Percentiles rank a stretch among this genome's conserved stretches.
Evolutionary conservation across 1,140 invertebrate genomes (phyloP).

Genomic region (Drosophila athabasca): DNA sequence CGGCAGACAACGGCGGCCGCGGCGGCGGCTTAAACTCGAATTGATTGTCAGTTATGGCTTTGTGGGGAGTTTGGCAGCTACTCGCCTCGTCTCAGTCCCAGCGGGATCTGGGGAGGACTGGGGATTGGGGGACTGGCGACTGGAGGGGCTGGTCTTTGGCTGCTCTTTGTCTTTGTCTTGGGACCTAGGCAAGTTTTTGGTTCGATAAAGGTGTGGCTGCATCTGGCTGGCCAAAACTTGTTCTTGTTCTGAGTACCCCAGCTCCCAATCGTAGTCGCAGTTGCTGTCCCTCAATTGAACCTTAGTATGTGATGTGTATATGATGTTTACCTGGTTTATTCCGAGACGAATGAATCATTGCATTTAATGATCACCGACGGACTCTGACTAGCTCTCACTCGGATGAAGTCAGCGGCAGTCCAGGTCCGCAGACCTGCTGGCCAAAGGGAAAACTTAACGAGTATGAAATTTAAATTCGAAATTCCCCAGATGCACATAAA

Average conservation of each 20-base stretch:
- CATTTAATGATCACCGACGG: constrained; percentile 55
- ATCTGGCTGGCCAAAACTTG: constrained; percentile 57
- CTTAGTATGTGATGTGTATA: constrained; percentile 25
- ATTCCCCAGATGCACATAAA: constrained; percentile 38
- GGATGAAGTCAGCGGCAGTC: constrained; percentile 61
- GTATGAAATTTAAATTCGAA: constrained; percentile 64
- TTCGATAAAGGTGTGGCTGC: constrained; percentile 59
- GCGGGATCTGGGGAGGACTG: constrained; percentile 11
- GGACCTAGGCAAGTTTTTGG: constrained; percentile 38
- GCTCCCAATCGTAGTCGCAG: background rate
- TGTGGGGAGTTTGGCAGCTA: constrained; percentile 42
- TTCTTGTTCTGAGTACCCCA: constrained; percentile 38
- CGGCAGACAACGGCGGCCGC: background rate
- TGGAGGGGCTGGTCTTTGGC: constrained; percentile 27
- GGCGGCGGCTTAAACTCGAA: constrained; percentile 55
- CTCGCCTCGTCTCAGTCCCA: constrained; percentile 9
- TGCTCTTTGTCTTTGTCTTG: constrained; percentile 15
- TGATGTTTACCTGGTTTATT: constrained; percentile 32
- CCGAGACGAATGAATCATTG: constrained; percentile 64
- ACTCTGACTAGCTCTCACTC: background rate
- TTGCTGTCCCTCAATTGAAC: constrained; percentile 45
- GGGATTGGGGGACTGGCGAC: too few species aligned
- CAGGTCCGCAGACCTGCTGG: background rate
- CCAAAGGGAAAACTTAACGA: constrained; percentile 65
- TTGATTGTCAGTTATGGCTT: constrained; percentile 75